These are phyloP conservation scores for Drosophila rellima DNA, from an alignment of 2,888 invertebrate genomes.

Conservation along the genomic window DNA sequence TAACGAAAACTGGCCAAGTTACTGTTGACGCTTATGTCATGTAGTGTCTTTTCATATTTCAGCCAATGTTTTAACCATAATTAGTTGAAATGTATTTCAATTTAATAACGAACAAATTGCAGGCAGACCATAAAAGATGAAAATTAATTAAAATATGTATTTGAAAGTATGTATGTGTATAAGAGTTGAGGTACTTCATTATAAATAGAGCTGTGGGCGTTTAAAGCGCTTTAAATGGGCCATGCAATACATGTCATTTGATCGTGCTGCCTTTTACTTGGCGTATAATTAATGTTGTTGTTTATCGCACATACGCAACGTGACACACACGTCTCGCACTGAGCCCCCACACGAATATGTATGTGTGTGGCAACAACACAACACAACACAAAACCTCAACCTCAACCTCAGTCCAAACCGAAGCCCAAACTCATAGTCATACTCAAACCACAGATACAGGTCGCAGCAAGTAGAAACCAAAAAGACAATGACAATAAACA, in stretches of 20 bases:
- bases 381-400: conserved; percentile 12
- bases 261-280: conserved; percentile 65
- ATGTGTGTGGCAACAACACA: conserved; percentile 32
- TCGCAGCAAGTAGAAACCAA: conserved; percentile 14
- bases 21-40: conserved; percentile 57
- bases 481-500: conserved; percentile 61
- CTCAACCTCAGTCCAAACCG: too few species aligned
- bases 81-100: conserved; percentile 30
- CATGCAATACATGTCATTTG: conserved; percentile 60
- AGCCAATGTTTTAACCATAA: conserved; percentile 38
- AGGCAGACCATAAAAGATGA: conserved; percentile 10
- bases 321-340: conserved; percentile 50
- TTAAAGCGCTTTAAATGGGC: conserved; percentile 50
- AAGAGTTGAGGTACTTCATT: not conserved
- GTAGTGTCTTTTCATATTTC: conserved; percentile 23
- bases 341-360: conserved; percentile 29
- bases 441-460: conserved; percentile 10
- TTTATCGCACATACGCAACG: conserved; percentile 70
- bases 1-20: conserved; percentile 22
- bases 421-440: not conserved
- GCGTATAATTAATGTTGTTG: conserved; percentile 67
- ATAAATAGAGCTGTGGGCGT: conserved; percentile 16
- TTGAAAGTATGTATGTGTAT: not conserved
- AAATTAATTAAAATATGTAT: not conserved
- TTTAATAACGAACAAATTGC: conserved; percentile 48